Evolutionary conservation across 2,113 vertebrate species (phyloP).

Genomic region (Spilogale gracilis): DNA sequence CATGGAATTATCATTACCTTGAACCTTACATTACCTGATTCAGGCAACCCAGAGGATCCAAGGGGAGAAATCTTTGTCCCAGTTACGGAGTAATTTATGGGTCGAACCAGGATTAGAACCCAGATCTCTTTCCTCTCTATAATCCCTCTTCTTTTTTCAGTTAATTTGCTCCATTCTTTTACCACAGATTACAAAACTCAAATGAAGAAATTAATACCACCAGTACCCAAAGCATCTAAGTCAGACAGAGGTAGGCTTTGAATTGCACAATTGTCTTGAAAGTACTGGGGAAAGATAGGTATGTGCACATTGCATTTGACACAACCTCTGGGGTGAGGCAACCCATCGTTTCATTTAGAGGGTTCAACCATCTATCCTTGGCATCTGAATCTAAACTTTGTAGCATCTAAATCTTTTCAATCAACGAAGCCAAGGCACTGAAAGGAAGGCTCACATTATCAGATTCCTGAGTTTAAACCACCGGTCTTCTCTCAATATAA

Average conservation of each 20-base stretch:
- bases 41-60: not conserved
- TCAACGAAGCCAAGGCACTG: not conserved
- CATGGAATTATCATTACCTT: not conserved
- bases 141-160: not conserved
- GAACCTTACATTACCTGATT: not conserved
- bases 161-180: constrained; percentile 59
- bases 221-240: not conserved
- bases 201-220: constrained; percentile 64
- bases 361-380: not conserved
- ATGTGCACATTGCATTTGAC: constrained; percentile 51
- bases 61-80: not conserved
- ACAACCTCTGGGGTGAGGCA: constrained; percentile 26
- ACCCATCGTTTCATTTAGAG: not conserved
- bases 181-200: constrained; percentile 69
- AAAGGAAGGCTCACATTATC: not conserved
- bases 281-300: constrained; percentile 10
- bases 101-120: not conserved
- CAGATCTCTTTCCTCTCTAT: not conserved
- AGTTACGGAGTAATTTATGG: not conserved
- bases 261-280: constrained; percentile 55
- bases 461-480: not conserved
- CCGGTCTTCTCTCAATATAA: not conserved
- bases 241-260: not conserved
- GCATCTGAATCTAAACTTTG: not conserved
- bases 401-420: not conserved